Evolutionary conservation across 2,888 invertebrate genomes (phyloP).

Genomic region (Lochmaea capreae): DNA sequence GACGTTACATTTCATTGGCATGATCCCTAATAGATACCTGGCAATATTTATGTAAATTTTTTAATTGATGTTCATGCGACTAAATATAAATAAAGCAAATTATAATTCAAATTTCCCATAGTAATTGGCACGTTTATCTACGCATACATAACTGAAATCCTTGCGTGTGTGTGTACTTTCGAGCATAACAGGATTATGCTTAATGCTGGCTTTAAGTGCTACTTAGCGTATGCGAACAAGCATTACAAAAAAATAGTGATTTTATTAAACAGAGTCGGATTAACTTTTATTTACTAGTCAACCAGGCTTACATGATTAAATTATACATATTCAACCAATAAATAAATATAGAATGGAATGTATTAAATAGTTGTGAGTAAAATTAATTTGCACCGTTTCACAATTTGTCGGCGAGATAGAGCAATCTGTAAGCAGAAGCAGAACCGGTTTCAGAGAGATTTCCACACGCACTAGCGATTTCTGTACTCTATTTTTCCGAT

Average conservation of each 20-base stretch:
- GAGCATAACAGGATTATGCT: background rate
- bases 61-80: background rate
- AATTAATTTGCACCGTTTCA: too few species aligned
- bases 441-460: too few species aligned
- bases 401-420: too few species aligned
- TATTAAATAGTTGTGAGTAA: too few species aligned
- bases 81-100: background rate
- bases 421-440: too few species aligned
- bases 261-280: background rate
- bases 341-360: too few species aligned
- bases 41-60: too few species aligned
- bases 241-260: background rate
- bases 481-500: too few species aligned
- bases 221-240: background rate
- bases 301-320: background rate
- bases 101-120: background rate
- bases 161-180: background rate
- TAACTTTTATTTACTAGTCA: background rate
- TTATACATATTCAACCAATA: too few species aligned
- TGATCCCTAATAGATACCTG: too few species aligned
- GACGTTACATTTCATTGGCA: too few species aligned
- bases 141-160: background rate
- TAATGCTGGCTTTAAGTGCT: background rate
- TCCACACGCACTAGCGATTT: too few species aligned
- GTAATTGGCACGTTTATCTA: background rate